A percentile compares a stretch with the other conserved stretches of the same genome.
These are phyloP conservation scores for Erpornis zantholeuca DNA, from an alignment of 2,113 vertebrate species.

Conservation along the genomic window DNA sequence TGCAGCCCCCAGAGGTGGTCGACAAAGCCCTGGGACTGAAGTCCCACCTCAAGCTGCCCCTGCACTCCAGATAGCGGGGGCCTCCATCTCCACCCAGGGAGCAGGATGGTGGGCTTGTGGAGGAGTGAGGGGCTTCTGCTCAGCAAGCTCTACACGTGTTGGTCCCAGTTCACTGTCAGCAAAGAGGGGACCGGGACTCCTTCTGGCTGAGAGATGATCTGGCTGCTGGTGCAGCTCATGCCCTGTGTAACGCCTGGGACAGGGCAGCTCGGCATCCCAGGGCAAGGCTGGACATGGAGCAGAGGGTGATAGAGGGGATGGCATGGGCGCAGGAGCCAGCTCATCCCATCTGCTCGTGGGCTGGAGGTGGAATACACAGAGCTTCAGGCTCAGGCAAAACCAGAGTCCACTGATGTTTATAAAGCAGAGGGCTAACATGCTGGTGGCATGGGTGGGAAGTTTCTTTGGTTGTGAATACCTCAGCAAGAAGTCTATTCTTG, in stretches of 20 bases:
- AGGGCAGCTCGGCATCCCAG: fast-evolving
- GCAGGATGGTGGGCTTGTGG: background rate
- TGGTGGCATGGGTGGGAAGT: background rate
- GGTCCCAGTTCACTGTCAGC: background rate
- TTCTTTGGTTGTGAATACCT: background rate
- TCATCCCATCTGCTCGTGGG: background rate
- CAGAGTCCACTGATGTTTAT: background rate
- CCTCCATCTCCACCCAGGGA: background rate
- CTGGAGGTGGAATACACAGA: background rate
- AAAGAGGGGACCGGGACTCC: background rate
- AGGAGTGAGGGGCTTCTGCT: background rate
- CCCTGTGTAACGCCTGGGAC: background rate
- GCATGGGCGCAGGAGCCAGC: fast-evolving
- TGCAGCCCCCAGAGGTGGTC: slow-evolving; percentile 82
- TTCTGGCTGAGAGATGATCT: background rate
- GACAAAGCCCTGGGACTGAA: slow-evolving; percentile 78
- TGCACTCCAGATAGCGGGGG: background rate
- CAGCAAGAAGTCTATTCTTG: background rate
- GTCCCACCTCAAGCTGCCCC: slow-evolving; percentile 68
- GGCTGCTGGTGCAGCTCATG: background rate
- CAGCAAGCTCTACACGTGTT: background rate
- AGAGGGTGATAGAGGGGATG: background rate
- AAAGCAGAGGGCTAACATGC: background rate
- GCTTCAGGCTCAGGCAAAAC: background rate
- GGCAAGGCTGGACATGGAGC: background rate